Evolutionary conservation across 1,140 invertebrate species (phyloP), one percentile per base, ranked within the genome.

Genomic region (Caligus rogercresseyi): DNA sequence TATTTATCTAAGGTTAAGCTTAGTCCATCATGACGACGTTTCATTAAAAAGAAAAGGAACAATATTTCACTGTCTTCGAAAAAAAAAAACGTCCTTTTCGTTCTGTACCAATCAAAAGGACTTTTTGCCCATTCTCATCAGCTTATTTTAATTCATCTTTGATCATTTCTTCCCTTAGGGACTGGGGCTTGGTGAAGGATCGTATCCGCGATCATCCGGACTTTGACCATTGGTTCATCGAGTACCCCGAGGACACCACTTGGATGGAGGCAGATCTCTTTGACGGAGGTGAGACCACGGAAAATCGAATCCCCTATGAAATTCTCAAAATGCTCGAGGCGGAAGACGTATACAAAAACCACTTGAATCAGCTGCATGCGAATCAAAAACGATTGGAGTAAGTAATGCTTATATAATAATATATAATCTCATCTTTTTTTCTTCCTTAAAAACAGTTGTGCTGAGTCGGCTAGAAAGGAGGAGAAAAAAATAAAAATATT

Each of bases 331-430:
- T 87, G 2, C 81, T 83, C 53, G 90, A 95, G 71, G 89, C 89
- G 14, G 89, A 93, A 73, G 84, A 82, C 0, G 86, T 89, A 7
- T 96, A 89, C 73, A 86, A 86, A 71, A 91, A 88, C 69, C 89
- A 90, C 74, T 79, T 92, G 21, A 89, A 89, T 71, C 82, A 85
- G 56, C 78, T 94, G 23, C 88, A 94, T 70, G 86, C 87, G 70
- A 87, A 92, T 71, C 84, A 90, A 69, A 83, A 86, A 70, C 83
- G 86, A 74, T 79, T 85, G 69, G 89, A 93, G 88, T 93, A 77
- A 81, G 86, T 78, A n/a, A n/a, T 63, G 54, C 21, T 21, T 52
- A 59, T n/a, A 59, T 56, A n/a, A 15, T 61, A 52, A 20, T 52
- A 4, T 23, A 52, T 56, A 25, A 56, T 24, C 60, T 24, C n/a